phyloP scores from a whole-genome alignment of 53 echinoderm and acorn worm genomes.

The Echinometra lucunter region DNA sequence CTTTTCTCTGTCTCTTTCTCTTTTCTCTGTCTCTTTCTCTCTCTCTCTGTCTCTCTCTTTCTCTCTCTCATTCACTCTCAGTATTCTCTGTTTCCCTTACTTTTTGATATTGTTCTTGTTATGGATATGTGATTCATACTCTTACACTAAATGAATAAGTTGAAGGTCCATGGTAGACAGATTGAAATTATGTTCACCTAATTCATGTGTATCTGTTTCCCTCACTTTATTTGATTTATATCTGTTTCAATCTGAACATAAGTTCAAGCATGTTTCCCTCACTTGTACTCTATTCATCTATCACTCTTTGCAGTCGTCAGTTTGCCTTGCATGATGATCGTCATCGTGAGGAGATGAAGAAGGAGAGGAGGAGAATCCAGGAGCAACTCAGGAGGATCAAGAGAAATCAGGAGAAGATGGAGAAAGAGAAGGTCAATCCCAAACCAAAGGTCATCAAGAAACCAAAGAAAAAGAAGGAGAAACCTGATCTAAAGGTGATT shows the following conservation, averaged over 20 bases:
- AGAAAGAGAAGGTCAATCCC: conserved; percentile 85
- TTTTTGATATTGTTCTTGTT: no score
- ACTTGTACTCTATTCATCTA: conserved; percentile 76
- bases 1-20: neutral
- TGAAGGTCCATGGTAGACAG: no score
- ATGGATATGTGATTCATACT: no score
- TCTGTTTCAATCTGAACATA: no score
- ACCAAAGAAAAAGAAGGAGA: conserved; percentile 93
- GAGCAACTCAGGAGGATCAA: conserved; percentile 96
- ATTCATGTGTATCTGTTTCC: conserved; percentile 1
- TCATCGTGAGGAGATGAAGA: conserved; percentile 98
- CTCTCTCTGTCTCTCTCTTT: neutral
- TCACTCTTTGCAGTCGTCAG: conserved; percentile 78
- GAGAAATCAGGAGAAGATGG: conserved; percentile 93
- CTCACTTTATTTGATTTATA: conserved; percentile 80
- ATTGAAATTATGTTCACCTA: no score
- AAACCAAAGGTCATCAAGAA: conserved; percentile 70
- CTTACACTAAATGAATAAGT: no score
- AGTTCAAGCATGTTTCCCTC: no score
- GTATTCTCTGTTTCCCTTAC: no score
- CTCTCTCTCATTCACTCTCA: neutral
- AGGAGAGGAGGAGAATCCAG: conserved; percentile 94
- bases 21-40: neutral
- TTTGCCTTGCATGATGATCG: conserved; percentile 98
- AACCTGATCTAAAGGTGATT: conserved; percentile 82